Conservation (phyloP, 2,888 invertebrate genomes). For the Holacanthella duospinosa region DNA sequence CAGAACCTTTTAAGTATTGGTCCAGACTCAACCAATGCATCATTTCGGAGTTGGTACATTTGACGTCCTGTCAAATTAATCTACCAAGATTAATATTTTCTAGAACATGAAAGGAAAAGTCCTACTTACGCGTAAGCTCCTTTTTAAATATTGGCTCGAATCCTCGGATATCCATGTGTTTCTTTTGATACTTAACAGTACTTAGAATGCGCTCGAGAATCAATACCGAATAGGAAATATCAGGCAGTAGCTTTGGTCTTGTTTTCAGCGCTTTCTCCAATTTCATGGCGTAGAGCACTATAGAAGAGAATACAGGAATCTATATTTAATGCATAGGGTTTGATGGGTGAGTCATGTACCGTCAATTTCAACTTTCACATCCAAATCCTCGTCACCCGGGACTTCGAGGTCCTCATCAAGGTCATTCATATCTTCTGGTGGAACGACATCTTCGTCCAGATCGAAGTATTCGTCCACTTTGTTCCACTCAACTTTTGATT, state of each 20-base stretch:
- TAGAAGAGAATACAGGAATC: no score
- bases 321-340: neutral
- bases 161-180: constrained; percentile 34
- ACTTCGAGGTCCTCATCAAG: constrained; percentile 30
- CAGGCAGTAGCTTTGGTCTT: constrained; percentile 24
- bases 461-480: constrained; percentile 5
- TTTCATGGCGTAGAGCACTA: constrained; percentile 23
- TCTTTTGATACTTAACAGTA: constrained; percentile 31
- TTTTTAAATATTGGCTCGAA: constrained; percentile 14
- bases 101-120: neutral
- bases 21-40: constrained; percentile 11
- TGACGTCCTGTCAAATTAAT: constrained; percentile 7
- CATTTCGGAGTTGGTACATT: neutral
- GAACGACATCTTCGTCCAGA: neutral
- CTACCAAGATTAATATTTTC: neutral
- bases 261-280: constrained; percentile 13
- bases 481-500: constrained; percentile 8
- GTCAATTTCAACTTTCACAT: constrained; percentile 17
- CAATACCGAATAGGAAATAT: constrained; percentile 28
- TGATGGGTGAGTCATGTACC: constrained; percentile 5
- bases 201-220: constrained; percentile 32
- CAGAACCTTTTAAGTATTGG: constrained; percentile 28
- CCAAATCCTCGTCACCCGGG: constrained; percentile 30
- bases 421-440: constrained; percentile 13
- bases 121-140: constrained; percentile 6